Evolutionary conservation across 2,797 vertebrate genomes (phyloP).

Genomic region (Megaceryle alcyon): DNA sequence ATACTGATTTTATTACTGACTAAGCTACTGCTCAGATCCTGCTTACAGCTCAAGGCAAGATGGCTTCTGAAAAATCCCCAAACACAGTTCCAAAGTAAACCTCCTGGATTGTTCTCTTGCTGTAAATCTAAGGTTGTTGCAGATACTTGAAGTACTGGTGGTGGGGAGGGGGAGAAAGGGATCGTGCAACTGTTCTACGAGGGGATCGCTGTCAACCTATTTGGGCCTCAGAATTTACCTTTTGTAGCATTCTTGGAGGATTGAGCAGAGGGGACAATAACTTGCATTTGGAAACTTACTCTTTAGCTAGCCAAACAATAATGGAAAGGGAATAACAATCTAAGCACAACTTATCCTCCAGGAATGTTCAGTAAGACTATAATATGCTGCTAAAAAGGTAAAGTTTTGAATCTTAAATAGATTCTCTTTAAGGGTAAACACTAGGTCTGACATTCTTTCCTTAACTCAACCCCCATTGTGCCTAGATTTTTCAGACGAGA

Average conservation of each 20-base stretch:
- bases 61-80: neutral
- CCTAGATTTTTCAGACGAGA: conserved; percentile 75
- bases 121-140: neutral
- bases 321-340: neutral
- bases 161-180: neutral
- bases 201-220: neutral
- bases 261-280: neutral
- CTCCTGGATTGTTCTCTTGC: neutral
- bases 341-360: neutral
- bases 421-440: neutral
- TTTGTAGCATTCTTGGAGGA: neutral
- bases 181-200: neutral
- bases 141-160: neutral
- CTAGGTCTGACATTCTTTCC: conserved; percentile 46
- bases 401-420: neutral
- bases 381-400: neutral
- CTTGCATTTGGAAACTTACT: fast-evolving
- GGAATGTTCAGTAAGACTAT: neutral
- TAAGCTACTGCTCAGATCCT: neutral
- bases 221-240: neutral
- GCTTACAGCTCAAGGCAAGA: neutral
- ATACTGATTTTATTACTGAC: neutral
- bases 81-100: neutral
- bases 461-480: conserved; percentile 57
- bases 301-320: neutral